Conservation (phyloP, 2,797 vertebrate genomes). For the Psittacula derbiana region DNA sequence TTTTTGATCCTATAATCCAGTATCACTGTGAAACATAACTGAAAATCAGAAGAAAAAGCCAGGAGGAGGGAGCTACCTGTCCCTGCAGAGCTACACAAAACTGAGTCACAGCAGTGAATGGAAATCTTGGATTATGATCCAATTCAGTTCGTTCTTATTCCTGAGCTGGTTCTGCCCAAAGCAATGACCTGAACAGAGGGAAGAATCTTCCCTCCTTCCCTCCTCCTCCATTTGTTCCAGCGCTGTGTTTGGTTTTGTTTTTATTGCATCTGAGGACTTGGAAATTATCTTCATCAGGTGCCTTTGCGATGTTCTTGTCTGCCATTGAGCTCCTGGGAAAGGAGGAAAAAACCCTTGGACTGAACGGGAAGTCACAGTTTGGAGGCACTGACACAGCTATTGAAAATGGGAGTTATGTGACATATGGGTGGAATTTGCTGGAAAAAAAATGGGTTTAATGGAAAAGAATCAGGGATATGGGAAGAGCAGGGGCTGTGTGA, state of each 20-base stretch:
- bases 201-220: not conserved
- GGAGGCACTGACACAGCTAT: not conserved
- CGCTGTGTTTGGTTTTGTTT: not conserved
- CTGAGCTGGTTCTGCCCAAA: not conserved
- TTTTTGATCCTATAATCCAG: not conserved
- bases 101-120: not conserved
- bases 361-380: not conserved
- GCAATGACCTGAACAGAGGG: not conserved
- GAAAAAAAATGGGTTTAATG: not conserved
- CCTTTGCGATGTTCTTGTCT: not conserved
- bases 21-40: not conserved
- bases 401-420: not conserved
- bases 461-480: accelerated
- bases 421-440: not conserved
- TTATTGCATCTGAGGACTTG: not conserved
- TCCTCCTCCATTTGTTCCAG: not conserved
- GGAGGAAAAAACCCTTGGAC: not conserved
- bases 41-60: not conserved
- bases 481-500: accelerated
- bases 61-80: not conserved
- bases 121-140: not conserved
- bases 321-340: not conserved
- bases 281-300: not conserved
- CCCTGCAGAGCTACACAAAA: not conserved
- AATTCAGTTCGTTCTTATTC: not conserved